Percentiles rank a stretch among this genome's conserved stretches.
Evolutionary conservation across 2,797 vertebrate species (phyloP).

Genomic region (Anguilla marmorata): DNA sequence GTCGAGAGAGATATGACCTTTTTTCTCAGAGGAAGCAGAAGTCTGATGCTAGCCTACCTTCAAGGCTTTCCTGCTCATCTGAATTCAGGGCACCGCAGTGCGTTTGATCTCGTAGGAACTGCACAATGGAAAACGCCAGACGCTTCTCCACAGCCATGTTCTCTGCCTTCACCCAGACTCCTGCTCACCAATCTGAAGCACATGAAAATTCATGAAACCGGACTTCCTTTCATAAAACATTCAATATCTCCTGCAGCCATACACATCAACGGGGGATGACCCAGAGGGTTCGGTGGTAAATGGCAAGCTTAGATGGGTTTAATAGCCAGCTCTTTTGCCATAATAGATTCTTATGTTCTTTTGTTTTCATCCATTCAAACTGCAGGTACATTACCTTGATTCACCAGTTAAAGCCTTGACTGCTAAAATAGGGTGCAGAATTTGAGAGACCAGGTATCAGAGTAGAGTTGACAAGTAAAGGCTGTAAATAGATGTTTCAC

Average conservation of each 20-base stretch:
- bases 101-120: conserved; percentile 95
- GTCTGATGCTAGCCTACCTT: conserved; percentile 74
- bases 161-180: conserved; percentile 29
- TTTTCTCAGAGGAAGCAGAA: background rate
- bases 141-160: conserved; percentile 92
- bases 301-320: background rate
- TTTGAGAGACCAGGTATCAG: background rate
- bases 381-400: background rate
- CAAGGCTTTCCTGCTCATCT: conserved; percentile 96
- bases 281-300: background rate
- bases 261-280: background rate
- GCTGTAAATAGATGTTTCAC: background rate
- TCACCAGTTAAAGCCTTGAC: background rate
- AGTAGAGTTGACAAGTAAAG: background rate
- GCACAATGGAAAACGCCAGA: conserved; percentile 91
- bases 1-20: background rate
- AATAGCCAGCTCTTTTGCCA: background rate
- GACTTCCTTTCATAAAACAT: background rate
- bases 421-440: background rate
- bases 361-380: background rate
- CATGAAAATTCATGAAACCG: background rate
- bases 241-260: background rate
- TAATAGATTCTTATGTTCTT: background rate
- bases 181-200: background rate
- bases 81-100: conserved; percentile 86